Base-by-base conservation (phyloP, 1,140 invertebrate species). In the Bactericera cockerelli region DNA sequence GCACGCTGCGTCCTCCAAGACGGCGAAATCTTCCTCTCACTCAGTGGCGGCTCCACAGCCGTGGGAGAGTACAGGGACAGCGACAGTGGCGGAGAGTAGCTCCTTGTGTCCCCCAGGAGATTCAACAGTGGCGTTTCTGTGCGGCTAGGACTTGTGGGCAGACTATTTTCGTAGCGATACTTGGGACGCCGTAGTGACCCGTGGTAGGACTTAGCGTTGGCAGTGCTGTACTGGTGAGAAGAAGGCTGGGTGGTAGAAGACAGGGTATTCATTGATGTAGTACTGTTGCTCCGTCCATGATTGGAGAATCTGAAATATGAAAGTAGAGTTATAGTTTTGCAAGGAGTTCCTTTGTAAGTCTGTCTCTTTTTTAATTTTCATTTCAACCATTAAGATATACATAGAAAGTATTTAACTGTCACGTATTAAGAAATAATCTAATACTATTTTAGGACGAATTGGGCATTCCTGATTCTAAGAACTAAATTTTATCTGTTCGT, bases 1-100 rank as follows among this genome's bases (percentile, higher is more conserved):
- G 83, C n/a, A 8, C 42, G n/a, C 28, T 31, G 4, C 4, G 4
- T 31, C 42, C 42, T 49, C 42, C n/a, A 19, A 4, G 42, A 10
- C 3, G 42, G 42, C 8, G 42, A 49, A n/a, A n/a, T n/a, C 4
- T 31, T 4, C 4, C 13, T 31, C 4, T 31, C 28, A 31, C 13
- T 31, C 28, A 4, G 4, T 13, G 4, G 28, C 4, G 28, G 4
- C 4, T 31, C 28, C 13, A 31, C 28, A 4, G 28, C 4, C 8
- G 42, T 49, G n/a, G 42, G 42, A 19, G 42, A 49, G 22, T n/a
- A 49, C n/a, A 19, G 22, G n/a, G 42, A 16, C 19, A 22, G 22
- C 22, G 42, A 49, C n/a, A 49, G 22, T 10, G 42, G 42, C 6
- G 42, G 42, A 6, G 42, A 49, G n/a, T 49, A 49, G 22, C 42